A percentile compares a stretch with the other conserved stretches of the same genome.
These are phyloP conservation scores for Pristionchus mayeri DNA, from an alignment of 2,888 invertebrate genomes.

Conservation along the genomic window DNA sequence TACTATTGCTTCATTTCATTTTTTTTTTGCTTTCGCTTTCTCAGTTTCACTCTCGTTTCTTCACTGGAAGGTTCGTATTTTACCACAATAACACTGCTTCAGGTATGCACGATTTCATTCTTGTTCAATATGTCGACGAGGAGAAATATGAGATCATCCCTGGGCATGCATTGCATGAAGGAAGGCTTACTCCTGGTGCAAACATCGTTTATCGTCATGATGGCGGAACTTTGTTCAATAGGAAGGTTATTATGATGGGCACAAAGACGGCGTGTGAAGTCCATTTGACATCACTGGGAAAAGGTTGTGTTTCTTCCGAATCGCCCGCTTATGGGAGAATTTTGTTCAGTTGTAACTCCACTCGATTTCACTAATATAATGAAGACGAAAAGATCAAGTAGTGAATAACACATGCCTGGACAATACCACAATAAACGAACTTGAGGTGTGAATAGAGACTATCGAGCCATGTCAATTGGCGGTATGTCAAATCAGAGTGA, in stretches of 20 bases:
- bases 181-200: background rate
- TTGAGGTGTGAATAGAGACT: too few species aligned
- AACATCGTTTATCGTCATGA: background rate
- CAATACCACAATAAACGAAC: too few species aligned
- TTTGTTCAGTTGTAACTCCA: background rate
- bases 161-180: background rate
- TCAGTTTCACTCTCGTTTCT: background rate
- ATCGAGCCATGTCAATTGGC: too few species aligned
- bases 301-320: too few species aligned
- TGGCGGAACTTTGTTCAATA: background rate
- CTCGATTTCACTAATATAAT: background rate
- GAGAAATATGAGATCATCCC: background rate
- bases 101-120: background rate
- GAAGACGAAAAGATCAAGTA: background rate
- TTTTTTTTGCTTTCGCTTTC: background rate
- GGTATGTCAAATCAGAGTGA: background rate
- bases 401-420: too few species aligned
- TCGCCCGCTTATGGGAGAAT: too few species aligned
- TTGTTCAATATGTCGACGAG: background rate
- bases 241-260: background rate
- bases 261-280: background rate
- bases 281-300: background rate
- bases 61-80: background rate
- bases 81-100: too few species aligned
- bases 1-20: too few species aligned